Evolutionary conservation across 30 jellyfish, hydroid and myxozoan species (phyloP), one percentile per base, ranked within the genome.

Genomic region (Turritopsis dohrnii): DNA sequence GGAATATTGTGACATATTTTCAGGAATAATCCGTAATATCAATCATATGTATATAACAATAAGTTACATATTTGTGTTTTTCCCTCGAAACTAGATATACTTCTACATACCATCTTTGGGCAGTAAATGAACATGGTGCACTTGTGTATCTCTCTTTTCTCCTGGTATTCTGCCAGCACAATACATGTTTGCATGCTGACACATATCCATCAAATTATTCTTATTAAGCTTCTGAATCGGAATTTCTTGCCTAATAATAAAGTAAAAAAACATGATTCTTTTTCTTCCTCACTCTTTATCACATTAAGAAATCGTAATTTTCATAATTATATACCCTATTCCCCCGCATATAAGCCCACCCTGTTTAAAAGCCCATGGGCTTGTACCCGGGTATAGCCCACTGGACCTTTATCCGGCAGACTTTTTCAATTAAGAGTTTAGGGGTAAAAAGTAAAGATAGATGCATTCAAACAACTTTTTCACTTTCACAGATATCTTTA

Each of bases 161-260:
- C 96, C 97, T 28, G 97, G 97, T 85, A 83, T 77, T 79, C 97
- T 79, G 1, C 94, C 76, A 25, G 90, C 71, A 29, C 96, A 88
- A 76, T 82, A 83, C 29, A 54, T 16, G 23, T 83, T 81, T 54
- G 74, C 81, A 75, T 65, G 86, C 79, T 86, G 90, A 4, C 52
- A 28, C 97, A 91, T 86, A 84, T 81, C 88, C 86, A 75, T 53
- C 1, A 90, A 88, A 52, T 54, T 41, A 18, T 53, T 54, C 52
- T 77, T 86, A 17, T 52, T 22, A 30, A 85, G 76, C 74, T 60
- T 85, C 28, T 85, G 54, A 21, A 74, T 72, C 8, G 97, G 95
- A 86, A 90, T 79, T 8, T 69, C 53, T 79, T 90, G 87, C 28
- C 97, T 90, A 52, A n/a, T 79, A 81, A 66, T 16, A 21, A 16